phyloP scores from a whole-genome alignment of 2,113 vertebrate species.

The Misgurnus anguillicaudatus region DNA sequence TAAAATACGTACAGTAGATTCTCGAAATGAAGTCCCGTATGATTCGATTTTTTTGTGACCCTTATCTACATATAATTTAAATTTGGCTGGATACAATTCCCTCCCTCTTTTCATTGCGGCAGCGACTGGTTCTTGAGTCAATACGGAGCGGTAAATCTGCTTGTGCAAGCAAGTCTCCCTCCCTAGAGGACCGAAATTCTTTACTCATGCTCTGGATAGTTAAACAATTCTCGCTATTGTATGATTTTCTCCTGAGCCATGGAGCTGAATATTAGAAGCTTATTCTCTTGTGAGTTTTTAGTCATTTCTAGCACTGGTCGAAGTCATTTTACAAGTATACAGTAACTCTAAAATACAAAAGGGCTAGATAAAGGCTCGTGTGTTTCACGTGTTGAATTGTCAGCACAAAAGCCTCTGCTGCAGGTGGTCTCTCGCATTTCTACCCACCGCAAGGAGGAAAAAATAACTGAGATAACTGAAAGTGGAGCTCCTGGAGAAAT shows the following conservation, averaged over 20 bases:
- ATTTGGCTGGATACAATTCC: constrained; percentile 51
- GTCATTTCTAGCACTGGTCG: constrained; percentile 40
- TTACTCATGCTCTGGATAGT: constrained; percentile 61
- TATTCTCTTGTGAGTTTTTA: constrained; percentile 49
- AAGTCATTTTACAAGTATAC: constrained; percentile 39
- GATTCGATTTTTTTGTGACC: constrained; percentile 36
- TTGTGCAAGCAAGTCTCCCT: constrained; percentile 62
- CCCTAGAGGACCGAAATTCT: constrained; percentile 60
- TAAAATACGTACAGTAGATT: neutral
- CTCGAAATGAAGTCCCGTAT: neutral
- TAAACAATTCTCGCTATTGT: constrained; percentile 63
- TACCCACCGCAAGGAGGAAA: neutral
- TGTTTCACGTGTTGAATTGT: constrained; percentile 41
- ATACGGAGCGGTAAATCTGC: constrained; percentile 62
- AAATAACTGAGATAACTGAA: neutral
- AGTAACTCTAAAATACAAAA: constrained; percentile 13
- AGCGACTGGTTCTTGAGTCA: constrained; percentile 58
- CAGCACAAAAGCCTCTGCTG: constrained; percentile 32
- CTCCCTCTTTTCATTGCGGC: constrained; percentile 49
- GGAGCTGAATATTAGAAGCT: constrained; percentile 46
- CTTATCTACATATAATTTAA: constrained; percentile 55
- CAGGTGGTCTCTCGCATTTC: constrained; percentile 33
- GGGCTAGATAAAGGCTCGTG: neutral
- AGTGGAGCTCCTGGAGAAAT: constrained; percentile 3
- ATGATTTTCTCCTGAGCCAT: constrained; percentile 52